Base-by-base conservation (phyloP, 1,140 invertebrate genomes). In the Drosophila teissieri region DNA sequence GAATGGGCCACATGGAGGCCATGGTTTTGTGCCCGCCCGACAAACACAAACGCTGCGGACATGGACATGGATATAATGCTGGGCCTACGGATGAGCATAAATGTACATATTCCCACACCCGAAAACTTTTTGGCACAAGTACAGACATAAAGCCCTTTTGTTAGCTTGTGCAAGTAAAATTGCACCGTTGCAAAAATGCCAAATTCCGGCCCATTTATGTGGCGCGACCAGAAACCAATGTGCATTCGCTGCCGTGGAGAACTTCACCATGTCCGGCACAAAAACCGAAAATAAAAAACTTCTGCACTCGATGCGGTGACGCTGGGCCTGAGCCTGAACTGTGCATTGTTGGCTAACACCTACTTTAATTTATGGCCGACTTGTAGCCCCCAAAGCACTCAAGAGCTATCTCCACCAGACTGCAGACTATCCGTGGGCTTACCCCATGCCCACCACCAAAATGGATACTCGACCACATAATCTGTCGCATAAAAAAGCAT, bases 171-270 rank as follows among this genome's bases (percentile, higher is more conserved):
- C 60, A 37, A 68, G 60, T 65, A 68, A 68, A 68, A 68, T 53
- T 68, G 68, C 67, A 73, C 67, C 67, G 67, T 48, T 53, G 69
- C 69, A 73, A 70, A 73, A 73, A 73, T 72, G 56, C 69, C 67
- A 52, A 73, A 72, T 58, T 60, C 68, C 67, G 67, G 56, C 69
- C 55, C 68, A 72, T 73, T 73, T 72, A 53, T 68, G 60, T 64
- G 64, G 64, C 64, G 64, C 64, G 64, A 44, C 60, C 60, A 52
- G 72, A 69, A 69, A 73, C 69, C 64, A 64, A 64, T 68, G 64
- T 68, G 45, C 12, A 34, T 45, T 27, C 64, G 37, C n/a, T 17
- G 48, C 60, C 34, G 40, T 68, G 64, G 22, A 52, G 24, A 68
- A 65, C 27, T 52, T n/a, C n/a, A n/a, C n/a, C n/a, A n/a, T 52